phyloP scores from a whole-genome alignment of 2,888 invertebrate species.

The Chrysolina americana region DNA sequence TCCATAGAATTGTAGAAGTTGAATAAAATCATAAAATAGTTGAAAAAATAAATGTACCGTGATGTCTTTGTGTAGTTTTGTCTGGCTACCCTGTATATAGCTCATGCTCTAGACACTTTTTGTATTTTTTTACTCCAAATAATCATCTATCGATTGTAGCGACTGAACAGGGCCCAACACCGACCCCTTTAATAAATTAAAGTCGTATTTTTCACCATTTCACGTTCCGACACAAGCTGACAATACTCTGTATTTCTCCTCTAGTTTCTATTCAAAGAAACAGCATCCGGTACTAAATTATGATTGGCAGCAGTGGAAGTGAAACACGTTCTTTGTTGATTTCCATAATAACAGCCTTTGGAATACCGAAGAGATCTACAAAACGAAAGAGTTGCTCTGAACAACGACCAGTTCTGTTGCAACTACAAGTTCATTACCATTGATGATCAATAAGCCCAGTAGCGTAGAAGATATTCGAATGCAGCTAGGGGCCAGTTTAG shows the following conservation, averaged over 20 bases:
- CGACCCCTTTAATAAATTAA: not conserved
- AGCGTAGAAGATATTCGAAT: not conserved
- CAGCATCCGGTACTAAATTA: conserved; percentile 26
- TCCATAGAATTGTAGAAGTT: no score
- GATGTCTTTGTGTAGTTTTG: no score
- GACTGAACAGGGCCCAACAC: no score
- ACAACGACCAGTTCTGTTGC: conserved; percentile 31
- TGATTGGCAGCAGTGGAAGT: conserved; percentile 28
- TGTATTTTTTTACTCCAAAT: no score
- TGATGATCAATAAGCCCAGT: conserved; percentile 12
- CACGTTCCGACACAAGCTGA: no score
- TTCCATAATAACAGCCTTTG: conserved; percentile 44
- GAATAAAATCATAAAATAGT: no score
- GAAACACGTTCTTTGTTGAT: conserved; percentile 33
- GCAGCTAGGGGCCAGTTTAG: no score
- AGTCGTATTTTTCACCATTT: no score
- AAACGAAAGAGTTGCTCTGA: conserved; percentile 35
- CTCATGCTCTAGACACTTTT: no score
- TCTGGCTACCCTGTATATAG: no score
- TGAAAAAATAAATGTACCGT: no score
- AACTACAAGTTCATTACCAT: conserved; percentile 36
- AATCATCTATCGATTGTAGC: no score
- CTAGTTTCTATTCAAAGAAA: conserved; percentile 12
- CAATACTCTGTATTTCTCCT: not conserved
- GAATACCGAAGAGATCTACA: conserved; percentile 30